Conservation (phyloP, 2,797 vertebrate species). For the Tinamus major region DNA sequence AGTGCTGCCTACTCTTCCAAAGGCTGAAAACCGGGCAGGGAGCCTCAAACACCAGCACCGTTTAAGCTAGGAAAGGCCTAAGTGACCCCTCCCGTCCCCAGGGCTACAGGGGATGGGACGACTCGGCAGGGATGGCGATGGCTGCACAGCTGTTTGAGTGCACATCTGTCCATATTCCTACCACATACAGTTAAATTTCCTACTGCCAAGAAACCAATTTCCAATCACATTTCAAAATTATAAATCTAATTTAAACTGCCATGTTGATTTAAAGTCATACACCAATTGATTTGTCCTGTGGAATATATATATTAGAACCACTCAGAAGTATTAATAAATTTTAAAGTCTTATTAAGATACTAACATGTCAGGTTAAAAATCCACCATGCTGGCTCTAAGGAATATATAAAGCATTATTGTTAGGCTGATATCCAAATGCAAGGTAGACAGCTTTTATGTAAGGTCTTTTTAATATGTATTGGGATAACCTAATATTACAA, state of each 20-base stretch:
- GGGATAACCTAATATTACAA: neutral
- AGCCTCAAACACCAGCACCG: neutral
- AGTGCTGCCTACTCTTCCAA: neutral
- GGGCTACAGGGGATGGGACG: neutral
- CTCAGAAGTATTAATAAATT: neutral
- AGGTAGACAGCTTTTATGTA: neutral
- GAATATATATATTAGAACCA: neutral
- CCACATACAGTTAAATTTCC: fast-evolving
- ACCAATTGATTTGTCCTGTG: neutral
- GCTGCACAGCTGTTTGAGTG: neutral
- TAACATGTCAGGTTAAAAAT: neutral
- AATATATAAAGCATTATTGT: neutral
- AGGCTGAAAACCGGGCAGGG: neutral
- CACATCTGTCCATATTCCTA: neutral
- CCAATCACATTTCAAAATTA: neutral
- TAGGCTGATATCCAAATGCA: neutral
- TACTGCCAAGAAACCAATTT: neutral
- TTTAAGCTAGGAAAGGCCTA: neutral
- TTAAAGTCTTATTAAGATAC: neutral
- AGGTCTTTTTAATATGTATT: neutral
- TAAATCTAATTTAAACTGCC: neutral
- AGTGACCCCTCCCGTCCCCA: neutral
- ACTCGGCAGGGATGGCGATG: neutral
- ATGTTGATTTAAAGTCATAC: neutral
- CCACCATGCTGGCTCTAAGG: neutral